These are phyloP conservation scores for Vannuccia rotundouncinata DNA, from an alignment of 2,888 invertebrate species.

Conservation along the genomic window DNA sequence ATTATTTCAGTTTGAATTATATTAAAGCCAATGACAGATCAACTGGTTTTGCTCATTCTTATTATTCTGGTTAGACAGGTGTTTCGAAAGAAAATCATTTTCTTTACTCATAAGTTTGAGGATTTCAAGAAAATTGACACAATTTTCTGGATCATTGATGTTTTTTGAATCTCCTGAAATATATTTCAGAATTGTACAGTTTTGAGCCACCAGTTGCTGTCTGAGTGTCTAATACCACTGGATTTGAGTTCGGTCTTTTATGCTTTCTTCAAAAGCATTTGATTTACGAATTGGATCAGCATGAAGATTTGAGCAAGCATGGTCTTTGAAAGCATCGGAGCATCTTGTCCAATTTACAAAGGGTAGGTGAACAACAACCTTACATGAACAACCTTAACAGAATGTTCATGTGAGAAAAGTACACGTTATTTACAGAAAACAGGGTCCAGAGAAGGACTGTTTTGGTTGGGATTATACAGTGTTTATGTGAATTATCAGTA, in stretches of 20 bases:
- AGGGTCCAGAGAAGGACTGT: conserved; percentile 2
- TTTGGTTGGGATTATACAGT: no score
- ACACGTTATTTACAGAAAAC: conserved; percentile 20
- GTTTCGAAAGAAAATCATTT: conserved; percentile 17
- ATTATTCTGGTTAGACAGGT: conserved; percentile 14
- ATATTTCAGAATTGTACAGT: conserved; percentile 23
- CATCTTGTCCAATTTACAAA: conserved; percentile 16
- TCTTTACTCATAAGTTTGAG: conserved; percentile 22
- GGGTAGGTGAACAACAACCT: no score
- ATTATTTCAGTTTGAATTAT: neutral
- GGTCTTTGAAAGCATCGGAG: conserved; percentile 21
- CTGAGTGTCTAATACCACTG: conserved; percentile 11
- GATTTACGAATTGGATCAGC: conserved; percentile 11
- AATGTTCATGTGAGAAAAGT: conserved; percentile 5
- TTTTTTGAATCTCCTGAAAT: neutral
- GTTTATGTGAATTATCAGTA: no score
- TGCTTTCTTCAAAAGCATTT: conserved; percentile 17
- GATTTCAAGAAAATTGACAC: neutral
- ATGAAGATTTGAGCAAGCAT: conserved; percentile 16
- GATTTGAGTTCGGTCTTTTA: neutral
- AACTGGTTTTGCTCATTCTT: conserved; percentile 14
- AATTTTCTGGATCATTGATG: conserved; percentile 3
- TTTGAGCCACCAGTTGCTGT: conserved; percentile 18
- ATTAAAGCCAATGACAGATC: conserved; percentile 15
- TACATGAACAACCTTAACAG: neutral